Conservation (phyloP, 2,797 vertebrate species). For the Setipinna tenuifilis region DNA sequence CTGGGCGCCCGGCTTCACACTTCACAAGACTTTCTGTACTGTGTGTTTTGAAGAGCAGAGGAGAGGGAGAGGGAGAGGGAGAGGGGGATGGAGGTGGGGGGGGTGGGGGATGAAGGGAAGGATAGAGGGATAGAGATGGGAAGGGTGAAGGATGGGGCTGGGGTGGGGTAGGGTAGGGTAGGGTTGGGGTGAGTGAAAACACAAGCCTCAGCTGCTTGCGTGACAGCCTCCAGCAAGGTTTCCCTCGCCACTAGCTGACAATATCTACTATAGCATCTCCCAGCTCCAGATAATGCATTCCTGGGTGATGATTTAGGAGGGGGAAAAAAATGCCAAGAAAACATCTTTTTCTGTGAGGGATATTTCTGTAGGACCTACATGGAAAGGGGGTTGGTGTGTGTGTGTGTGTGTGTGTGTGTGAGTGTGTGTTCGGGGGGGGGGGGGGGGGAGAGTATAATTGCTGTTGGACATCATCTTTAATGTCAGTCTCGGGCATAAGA, state of each 20-base stretch:
- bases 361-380: slow-evolving; percentile 55
- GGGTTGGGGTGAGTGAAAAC: background rate
- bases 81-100: background rate
- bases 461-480: slow-evolving; percentile 48
- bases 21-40: background rate
- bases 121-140: too few species aligned
- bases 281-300: slow-evolving; percentile 53
- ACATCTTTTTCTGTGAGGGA: slow-evolving; percentile 29
- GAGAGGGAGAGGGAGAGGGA: background rate
- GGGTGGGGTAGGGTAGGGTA: too few species aligned
- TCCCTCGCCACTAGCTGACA: slow-evolving; percentile 36
- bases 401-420: too few species aligned
- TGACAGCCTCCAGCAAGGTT: slow-evolving; percentile 49
- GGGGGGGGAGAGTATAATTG: slow-evolving; percentile 44
- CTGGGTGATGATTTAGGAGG: slow-evolving; percentile 54
- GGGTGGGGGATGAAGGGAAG: too few species aligned
- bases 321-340: slow-evolving; percentile 41
- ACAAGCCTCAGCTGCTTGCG: slow-evolving; percentile 31
- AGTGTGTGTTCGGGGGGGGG: too few species aligned
- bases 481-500: slow-evolving; percentile 43
- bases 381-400: background rate
- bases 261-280: slow-evolving; percentile 51
- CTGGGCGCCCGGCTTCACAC: background rate
- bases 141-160: too few species aligned
- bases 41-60: background rate